A percentile compares a stretch with the other conserved stretches of the same genome.
Evolutionary conservation across 92 coral and sea anemone genomes (phyloP).

Genomic region (Plumapathes pennacea): DNA sequence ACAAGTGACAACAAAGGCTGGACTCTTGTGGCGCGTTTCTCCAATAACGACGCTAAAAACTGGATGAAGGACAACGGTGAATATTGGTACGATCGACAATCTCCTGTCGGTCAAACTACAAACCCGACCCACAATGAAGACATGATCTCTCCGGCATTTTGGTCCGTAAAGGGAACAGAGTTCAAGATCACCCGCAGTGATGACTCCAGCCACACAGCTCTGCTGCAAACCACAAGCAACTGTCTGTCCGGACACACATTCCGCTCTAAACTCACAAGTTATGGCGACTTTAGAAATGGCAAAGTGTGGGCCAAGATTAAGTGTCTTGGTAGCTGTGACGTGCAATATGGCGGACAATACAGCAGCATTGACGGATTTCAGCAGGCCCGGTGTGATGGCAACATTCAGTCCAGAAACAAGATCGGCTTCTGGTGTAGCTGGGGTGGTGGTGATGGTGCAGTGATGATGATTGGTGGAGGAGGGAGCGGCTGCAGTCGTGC

Average conservation of each 20-base stretch:
- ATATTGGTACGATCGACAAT: slow-evolving; percentile 54
- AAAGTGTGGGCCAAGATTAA: slow-evolving; percentile 19
- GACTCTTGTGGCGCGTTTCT: slow-evolving; percentile 63
- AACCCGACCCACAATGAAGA: slow-evolving; percentile 43
- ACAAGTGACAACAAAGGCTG: slow-evolving; percentile 5
- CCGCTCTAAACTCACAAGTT: slow-evolving; percentile 53
- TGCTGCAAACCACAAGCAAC: slow-evolving; percentile 34
- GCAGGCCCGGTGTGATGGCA: slow-evolving; percentile 15
- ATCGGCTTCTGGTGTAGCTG: slow-evolving; percentile 35
- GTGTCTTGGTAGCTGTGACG: slow-evolving; percentile 53
- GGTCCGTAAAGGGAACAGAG: slow-evolving; percentile 34
- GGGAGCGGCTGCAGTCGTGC: neutral
- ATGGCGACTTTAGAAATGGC: slow-evolving; percentile 43
- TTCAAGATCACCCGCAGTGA: slow-evolving; percentile 61
- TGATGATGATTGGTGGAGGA: slow-evolving; percentile 29
- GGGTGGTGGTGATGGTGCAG: slow-evolving; percentile 7
- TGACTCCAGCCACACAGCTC: slow-evolving; percentile 33
- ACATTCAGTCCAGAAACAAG: too few relatives aligned
- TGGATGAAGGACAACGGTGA: slow-evolving; percentile 56
- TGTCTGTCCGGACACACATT: slow-evolving; percentile 41
- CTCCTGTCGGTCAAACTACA: slow-evolving; percentile 19
- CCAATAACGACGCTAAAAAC: slow-evolving; percentile 22
- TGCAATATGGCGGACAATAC: slow-evolving; percentile 43
- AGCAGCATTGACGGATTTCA: slow-evolving; percentile 15
- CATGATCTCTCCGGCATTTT: slow-evolving; percentile 65